Percentiles rank a stretch among this genome's conserved stretches.
Evolutionary conservation across 2,113 vertebrate species (phyloP).

Genomic region (Jaculus jaculus): DNA sequence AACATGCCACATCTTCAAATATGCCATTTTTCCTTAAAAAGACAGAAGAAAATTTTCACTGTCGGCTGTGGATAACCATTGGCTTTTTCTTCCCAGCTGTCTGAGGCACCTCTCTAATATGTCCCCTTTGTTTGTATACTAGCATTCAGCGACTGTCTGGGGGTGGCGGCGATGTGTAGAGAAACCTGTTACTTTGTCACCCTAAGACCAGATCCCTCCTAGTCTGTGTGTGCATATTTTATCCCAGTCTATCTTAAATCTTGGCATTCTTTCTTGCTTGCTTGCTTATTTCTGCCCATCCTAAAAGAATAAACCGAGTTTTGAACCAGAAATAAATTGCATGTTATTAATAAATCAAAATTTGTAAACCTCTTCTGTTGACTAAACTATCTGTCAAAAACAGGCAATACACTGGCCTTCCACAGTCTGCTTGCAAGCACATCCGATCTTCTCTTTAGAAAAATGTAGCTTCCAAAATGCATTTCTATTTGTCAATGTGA

Average conservation of each 20-base stretch:
- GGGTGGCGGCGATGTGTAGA: slow-evolving; percentile 54
- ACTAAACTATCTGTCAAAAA: slow-evolving; percentile 52
- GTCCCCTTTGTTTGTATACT: slow-evolving; percentile 72
- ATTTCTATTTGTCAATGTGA: slow-evolving; percentile 54
- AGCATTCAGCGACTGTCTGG: slow-evolving; percentile 53
- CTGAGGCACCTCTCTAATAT: slow-evolving; percentile 74
- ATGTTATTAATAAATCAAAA: slow-evolving; percentile 70
- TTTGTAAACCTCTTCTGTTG: slow-evolving; percentile 70
- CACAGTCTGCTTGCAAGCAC: background rate
- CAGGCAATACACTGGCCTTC: slow-evolving; percentile 54
- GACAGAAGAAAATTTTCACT: slow-evolving; percentile 44
- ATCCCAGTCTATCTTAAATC: slow-evolving; percentile 71
- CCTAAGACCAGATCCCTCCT: slow-evolving; percentile 78
- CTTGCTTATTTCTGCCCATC: slow-evolving; percentile 59
- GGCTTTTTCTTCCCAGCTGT: slow-evolving; percentile 64
- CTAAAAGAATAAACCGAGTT: slow-evolving; percentile 60
- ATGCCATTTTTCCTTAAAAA: slow-evolving; percentile 52
- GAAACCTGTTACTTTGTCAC: slow-evolving; percentile 80
- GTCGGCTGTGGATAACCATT: background rate
- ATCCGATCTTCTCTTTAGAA: slow-evolving; percentile 29
- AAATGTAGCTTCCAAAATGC: slow-evolving; percentile 44
- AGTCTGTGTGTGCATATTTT: slow-evolving; percentile 79
- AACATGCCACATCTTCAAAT: slow-evolving; percentile 60
- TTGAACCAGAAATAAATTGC: slow-evolving; percentile 68
- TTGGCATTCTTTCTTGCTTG: slow-evolving; percentile 70